Base-by-base conservation (phyloP, 1,140 invertebrate species). In the Polypedilum vanderplanki region DNA sequence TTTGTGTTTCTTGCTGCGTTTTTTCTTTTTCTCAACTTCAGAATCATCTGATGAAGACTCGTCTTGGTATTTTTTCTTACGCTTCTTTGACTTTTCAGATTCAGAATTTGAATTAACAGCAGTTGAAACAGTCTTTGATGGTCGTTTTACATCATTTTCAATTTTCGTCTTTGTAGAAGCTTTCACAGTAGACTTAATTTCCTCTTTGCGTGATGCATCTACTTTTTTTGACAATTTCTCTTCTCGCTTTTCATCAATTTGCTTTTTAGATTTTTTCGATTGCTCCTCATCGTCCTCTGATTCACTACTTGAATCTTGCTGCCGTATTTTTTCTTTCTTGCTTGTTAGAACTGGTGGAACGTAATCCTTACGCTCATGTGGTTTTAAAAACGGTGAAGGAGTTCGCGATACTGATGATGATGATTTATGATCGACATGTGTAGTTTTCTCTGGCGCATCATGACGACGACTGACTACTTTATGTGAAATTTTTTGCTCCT, bases 321-420 rank as follows among this genome's bases (percentile, higher is more conserved):
- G 57, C 82, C 81, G 65, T 78, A 82, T 76, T 78, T 83, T 80
- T 74, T 83, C 83, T 77, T 85, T 85, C 7, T 40, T 24, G 33
- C 15, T 74, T 10, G 3, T n/a, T 41, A 10, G 73, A 24, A 15
- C 3, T 74, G 74, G 24, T 41, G 74, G 33, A 8, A 41, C 15
- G 12, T 41, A 40, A 74, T 74, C 73, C 12, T 40, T 41, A 18
- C 81, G 79, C 80, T 92, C 90, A 77, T 91, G 88, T 73, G 89
- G 89, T 82, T 91, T 90, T 75, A 92, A 87, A 82, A 92, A 92
- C 73, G 91, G 91, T 20, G 91, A 92, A 20, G 91, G 91, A 1
- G 91, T 92, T 76, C 91, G 86, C 8, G 91, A 92, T 18, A 92
- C 83, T 79, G 91, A 92, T 81, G 87, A 20, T n/a, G 65, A 70